Evolutionary conservation across 35 echinoderm and acorn worm species (phyloP), one percentile per base, ranked within the genome.

Genomic region (Stichopus chloronotus): DNA sequence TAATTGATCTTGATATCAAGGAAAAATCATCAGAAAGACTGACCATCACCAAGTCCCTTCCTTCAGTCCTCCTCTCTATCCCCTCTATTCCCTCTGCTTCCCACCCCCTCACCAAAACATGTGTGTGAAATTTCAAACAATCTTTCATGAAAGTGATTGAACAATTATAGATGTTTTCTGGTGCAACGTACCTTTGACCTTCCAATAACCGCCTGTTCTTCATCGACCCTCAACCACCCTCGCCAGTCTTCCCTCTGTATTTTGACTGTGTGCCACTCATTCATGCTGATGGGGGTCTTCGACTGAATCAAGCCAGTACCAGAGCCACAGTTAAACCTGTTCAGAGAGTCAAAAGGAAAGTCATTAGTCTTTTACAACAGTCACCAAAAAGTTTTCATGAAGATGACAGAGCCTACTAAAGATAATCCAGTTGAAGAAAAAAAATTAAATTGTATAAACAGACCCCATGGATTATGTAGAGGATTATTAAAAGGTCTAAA

Each of bases 141-240:
- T 14, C 61, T 19, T 65, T 2, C 11, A 8, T 65, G 61, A 19
- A 11, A 65, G 19, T 65, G 19, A 65, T 65, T 65, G n/a, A n/a
- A n/a, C n/a, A n/a, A n/a, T n/a, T n/a, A n/a, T n/a, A n/a, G n/a
- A n/a, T n/a, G n/a, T n/a, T n/a, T n/a, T n/a, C n/a, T n/a, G n/a
- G n/a, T n/a, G n/a, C n/a, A n/a, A n/a, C n/a, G n/a, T n/a, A n/a
- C 90, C 90, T 78, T 91, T 91, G 90, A 91, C 90, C 90, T 79
- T 43, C 90, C 90, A 78, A 53, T 53, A 52, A 91, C 90, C 19
- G n/a, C 16, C 6, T 91, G 43, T 25, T 91, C 71, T 55, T 91
- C 90, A 78, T 78, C 90, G 11, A 91, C 90, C 21, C 72, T 14
- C 76, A 91, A 9, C 52, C 25, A 78, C 4, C 90, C 90, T n/a